Base-by-base conservation (phyloP, 1,140 invertebrate species). In the Cydia amplana region DNA sequence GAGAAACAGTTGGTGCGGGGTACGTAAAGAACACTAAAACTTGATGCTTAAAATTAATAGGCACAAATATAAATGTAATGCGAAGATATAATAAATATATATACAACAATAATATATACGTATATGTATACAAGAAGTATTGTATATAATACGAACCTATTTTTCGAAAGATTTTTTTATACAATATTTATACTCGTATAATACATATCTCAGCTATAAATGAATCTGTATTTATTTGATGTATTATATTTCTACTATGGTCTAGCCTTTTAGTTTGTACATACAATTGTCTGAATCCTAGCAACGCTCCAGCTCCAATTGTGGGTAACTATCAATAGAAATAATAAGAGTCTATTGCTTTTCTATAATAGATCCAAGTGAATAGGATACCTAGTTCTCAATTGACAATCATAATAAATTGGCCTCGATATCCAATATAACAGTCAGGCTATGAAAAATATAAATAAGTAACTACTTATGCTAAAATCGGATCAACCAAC, bases 331-430 rank as follows among this genome's bases (percentile, higher is more conserved):
- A 23, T 60, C 6, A 7, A 60, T 60, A 1, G 55, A 23, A 60
- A 60, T 60, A 60, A 60, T 60, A 60, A 60, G 55, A 10, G 55
- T 9, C 55, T 60, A 60, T 23, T 60, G 55, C 55, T 60, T 60
- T 43, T 60, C 18, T 60, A 7, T 4, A 60, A 6, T 16, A 23
- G 18, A 23, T 18, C 20, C 9, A 60, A 23, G 2, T 60, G 55
- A 60, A 60, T 60, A 2, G 20, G 18, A 60, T 51, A 51, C 49
- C 49, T 51, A 51, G 16, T n/a, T 51, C 16, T 51, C 49, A 18
- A 51, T 51, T 51, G 49, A 51, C 16, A 18, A 51, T 51, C 49
- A 18, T 51, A 51, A 51, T 51, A 51, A n/a, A 51, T 51, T 51
- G 49, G 5, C n/a, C 20, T 60, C 55, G n/a, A 60, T 60, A 60